Evolutionary conservation across 2,113 vertebrate species (phyloP), one percentile per base, ranked within the genome.

Genomic region (Xerus inauris): DNA sequence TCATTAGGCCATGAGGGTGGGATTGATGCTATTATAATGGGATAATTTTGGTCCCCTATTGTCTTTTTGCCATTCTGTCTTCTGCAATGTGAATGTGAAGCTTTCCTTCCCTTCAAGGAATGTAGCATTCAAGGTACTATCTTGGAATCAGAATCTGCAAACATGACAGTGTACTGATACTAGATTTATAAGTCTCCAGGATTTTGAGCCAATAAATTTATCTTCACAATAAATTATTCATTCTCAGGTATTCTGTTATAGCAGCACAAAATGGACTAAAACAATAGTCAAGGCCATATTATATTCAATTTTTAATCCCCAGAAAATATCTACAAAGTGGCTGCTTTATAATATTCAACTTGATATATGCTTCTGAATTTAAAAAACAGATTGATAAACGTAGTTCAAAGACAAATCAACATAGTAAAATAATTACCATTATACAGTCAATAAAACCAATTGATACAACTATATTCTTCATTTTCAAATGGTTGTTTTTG

Each of bases 341-440:
- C 24, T 87, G 30, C 11, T 54, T 65, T 26, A 95, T 51, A 92
- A 93, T n/a, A 83, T 67, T 1, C 9, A 84, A 57, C 67, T 69
- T 57, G 71, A 42, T 87, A 87, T 69, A 87, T 67, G 86, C 72
- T 82, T 94, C 12, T 95, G 5, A 97, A 30, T 89, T 20, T 75
- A 7, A 72, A 89, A 96, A 57, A 17, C 6, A 64, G 24, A 93
- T 17, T 75, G n/a, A 94, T 89, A 90, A 94, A 64, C 84, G n/a
- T 54, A 72, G n/a, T 88, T 12, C 64, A 67, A 94, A 85, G 11
- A 83, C 20, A 92, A 94, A 24, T 82, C 17, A 91, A 51, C 13
- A 77, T 49, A 84, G 26, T 38, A 20, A 92, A 87, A 81, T 87
- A 94, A 72, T 59, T 80, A 2, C 1, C 12, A 88, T 51, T 45